Conservation (phyloP, 2,888 invertebrate species). For the Acholoe squamosa region DNA sequence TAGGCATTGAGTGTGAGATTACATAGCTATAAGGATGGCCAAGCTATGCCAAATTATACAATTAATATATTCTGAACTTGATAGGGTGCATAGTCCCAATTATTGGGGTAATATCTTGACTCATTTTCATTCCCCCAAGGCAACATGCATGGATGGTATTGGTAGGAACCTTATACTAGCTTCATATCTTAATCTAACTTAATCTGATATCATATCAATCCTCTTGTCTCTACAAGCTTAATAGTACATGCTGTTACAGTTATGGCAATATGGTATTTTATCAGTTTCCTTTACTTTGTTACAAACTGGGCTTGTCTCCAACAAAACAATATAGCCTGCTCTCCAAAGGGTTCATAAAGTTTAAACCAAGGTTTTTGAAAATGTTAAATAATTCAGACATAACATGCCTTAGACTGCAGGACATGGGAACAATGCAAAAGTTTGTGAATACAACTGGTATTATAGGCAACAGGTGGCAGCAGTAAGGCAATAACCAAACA, state of each 20-base stretch:
- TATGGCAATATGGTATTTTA: slow-evolving; percentile 56
- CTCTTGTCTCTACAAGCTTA: slow-evolving; percentile 25
- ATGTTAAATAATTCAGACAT: not conserved
- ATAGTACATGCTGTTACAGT: slow-evolving; percentile 50
- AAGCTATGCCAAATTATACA: too few species aligned
- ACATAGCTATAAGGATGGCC: too few species aligned
- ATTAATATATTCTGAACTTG: too few species aligned
- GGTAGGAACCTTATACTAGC: too few species aligned
- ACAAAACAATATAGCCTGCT: not conserved
- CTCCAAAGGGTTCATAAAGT: not conserved
- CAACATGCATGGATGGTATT: too few species aligned
- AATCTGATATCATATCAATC: not conserved
- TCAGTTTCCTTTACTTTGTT: slow-evolving; percentile 33
- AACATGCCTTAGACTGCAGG: not conserved
- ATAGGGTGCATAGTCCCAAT: too few species aligned
- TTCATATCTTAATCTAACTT: not conserved
- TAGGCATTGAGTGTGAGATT: too few species aligned
- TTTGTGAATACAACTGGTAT: not conserved
- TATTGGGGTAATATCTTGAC: too few species aligned
- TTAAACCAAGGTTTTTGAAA: not conserved
- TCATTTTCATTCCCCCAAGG: too few species aligned
- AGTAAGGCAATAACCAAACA: not conserved
- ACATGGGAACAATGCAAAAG: not conserved
- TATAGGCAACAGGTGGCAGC: not conserved
- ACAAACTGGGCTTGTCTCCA: slow-evolving; percentile 41